Evolutionary conservation across 1,140 invertebrate genomes (phyloP), one percentile per base, ranked within the genome.

Genomic region (Helicoverpa zea): DNA sequence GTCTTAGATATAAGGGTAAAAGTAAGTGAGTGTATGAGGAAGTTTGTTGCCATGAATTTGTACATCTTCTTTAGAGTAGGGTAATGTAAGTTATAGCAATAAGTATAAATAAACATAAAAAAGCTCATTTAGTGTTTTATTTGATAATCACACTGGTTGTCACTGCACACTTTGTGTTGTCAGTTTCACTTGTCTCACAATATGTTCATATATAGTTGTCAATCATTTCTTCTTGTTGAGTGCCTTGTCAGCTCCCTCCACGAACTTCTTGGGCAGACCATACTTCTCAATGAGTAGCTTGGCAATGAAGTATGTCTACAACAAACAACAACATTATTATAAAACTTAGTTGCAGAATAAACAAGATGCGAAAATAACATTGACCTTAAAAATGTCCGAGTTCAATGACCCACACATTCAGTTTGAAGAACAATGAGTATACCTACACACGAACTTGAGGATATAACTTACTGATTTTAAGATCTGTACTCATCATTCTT

Each of bases 161-260:
- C 59, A 76, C 74, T 63, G 74, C 58, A 76, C 59, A 49, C 43
- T 30, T 35, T 9, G 35, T 35, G 72, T 74, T 13, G n/a, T 75
- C 74, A 43, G 47, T 61, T 9, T 49, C 56, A 76, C 43, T 77
- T 52, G 47, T 11, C 13, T 23, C 59, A 63, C 59, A 16, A 14
- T 66, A 1, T 66, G 9, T 18, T 5, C 16, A 2, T 51, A 14
- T 16, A 23, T 14, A 0, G 58, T 11, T 4, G 13, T 58, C 47
- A 35, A 54, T 86, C 83, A 92, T 81, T 95, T 95, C 84, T 95
- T 95, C 87, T 95, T 95, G 74, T 93, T 94, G 43, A 95, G 87
- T 23, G 91, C 91, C 74, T 95, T 95, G 84, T 95, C 95, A 7
- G 94, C 95, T 49, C 95, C 94, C 59, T 95, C 94, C n/a, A 95